Evolutionary conservation across 2,113 vertebrate species (phyloP), one percentile per base, ranked within the genome.

Genomic region (Chionis minor): DNA sequence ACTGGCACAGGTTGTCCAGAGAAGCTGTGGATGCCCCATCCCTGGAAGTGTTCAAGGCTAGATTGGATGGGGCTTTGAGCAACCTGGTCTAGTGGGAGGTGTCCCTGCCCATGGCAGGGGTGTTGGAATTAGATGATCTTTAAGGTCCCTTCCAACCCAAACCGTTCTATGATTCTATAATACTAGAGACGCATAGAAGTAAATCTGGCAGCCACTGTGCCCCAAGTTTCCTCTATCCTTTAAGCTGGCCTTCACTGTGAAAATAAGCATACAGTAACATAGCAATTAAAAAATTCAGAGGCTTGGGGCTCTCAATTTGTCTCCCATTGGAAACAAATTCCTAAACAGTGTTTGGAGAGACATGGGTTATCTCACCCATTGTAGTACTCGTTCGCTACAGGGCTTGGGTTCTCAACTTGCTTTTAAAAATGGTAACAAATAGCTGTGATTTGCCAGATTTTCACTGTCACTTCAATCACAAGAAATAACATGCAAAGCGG

Each of bases 261-360:
- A 77, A 91, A 20, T 12, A 55, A 81, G 24, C 21, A 45, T 16
- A 32, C 0, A 1, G 14, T 6, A 56, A 14, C 0, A 7, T 5
- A 62, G 13, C 23, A 84, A 65, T 32, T 3, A 2, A 33, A 66
- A 74, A 65, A 69, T 42, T 73, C 3, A 38, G 33, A 70, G 9
- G 27, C 44, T 35, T 42, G 8, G 15, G 10, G 12, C 4, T 86
- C 10, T 11, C 12, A 5, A 7, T 61, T 86, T 75, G 20, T 63
- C n/a, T 59, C 47, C 33, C 4, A 13, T 2, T 7, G 19, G 19
- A 77, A 83, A 77, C 2, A 61, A 73, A 70, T 28, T 69, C 45
- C 19, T 66, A 32, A 77, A 56, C 5, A 44, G 35, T 33, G 6
- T 44, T 22, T 81, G 38, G n/a, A 77, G 19, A 73, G 16, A 45